These are phyloP conservation scores for Myotis vivesi DNA, from an alignment of 2,797 vertebrate species.

Conservation along the genomic window DNA sequence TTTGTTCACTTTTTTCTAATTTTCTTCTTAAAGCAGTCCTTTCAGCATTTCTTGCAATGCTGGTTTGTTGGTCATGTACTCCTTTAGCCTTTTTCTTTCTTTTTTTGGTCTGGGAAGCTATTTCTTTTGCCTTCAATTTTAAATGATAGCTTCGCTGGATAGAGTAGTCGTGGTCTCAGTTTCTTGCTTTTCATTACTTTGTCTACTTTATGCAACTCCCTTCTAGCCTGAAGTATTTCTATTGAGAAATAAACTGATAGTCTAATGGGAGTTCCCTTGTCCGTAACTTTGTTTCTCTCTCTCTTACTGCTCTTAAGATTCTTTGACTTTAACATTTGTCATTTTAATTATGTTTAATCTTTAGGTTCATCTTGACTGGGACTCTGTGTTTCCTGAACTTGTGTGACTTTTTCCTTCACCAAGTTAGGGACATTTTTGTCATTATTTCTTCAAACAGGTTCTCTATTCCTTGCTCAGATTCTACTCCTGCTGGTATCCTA, in stretches of 20 bases:
- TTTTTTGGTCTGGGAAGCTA: too few relatives aligned
- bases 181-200: neutral
- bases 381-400: neutral
- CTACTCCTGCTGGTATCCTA: neutral
- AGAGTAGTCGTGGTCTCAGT: neutral
- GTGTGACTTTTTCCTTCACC: neutral
- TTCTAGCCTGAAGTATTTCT: neutral
- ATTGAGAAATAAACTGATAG: neutral
- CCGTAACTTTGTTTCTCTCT: neutral
- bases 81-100: neutral
- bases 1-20: neutral
- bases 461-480: neutral
- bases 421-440: neutral
- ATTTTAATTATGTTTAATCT: neutral
- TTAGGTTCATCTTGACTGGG: neutral
- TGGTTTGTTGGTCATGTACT: neutral
- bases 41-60: neutral
- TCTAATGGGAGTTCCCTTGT: neutral
- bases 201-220: neutral
- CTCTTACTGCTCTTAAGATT: neutral
- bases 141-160: neutral
- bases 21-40: neutral
- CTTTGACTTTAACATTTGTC: neutral
- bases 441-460: neutral
- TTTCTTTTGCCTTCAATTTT: neutral